A percentile compares a stretch with the other conserved stretches of the same genome.
Conservation (phyloP, 2,113 vertebrate genomes). For the Chaetura pelagica region DNA sequence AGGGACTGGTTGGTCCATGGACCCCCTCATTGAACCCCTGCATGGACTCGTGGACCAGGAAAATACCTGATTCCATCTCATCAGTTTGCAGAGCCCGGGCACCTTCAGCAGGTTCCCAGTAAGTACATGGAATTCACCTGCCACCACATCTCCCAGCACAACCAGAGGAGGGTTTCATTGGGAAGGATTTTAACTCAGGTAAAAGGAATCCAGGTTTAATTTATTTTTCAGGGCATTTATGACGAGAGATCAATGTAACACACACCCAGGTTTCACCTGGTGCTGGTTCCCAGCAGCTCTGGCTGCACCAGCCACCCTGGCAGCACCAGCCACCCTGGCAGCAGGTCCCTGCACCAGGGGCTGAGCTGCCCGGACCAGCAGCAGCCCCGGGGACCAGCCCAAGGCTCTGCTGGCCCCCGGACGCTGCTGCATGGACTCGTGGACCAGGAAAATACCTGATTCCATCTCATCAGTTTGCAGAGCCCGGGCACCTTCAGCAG, state of each 20-base stretch:
- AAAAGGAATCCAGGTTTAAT: not conserved
- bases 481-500: not conserved
- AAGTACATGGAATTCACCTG: accelerated
- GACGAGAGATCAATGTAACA: not conserved
- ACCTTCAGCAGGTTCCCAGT: not conserved
- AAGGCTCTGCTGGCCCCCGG: not conserved
- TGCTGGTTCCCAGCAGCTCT: not conserved
- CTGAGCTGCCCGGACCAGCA: not conserved
- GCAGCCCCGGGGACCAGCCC: not conserved
- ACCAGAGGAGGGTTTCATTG: accelerated
- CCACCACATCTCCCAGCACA: accelerated
- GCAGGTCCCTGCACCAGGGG: accelerated
- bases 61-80: accelerated
- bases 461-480: accelerated
- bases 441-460: not conserved
- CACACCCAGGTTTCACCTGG: not conserved
- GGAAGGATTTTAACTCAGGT: not conserved
- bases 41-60: not conserved
- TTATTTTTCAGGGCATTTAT: not conserved
- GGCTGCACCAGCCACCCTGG: accelerated
- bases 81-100: accelerated
- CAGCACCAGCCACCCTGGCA: accelerated
- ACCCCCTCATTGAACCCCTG: not conserved
- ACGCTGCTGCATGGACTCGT: accelerated
- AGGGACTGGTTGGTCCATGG: not conserved